Evolutionary conservation across 2,113 vertebrate genomes (phyloP).

Genomic region (Xyrauchen texanus): DNA sequence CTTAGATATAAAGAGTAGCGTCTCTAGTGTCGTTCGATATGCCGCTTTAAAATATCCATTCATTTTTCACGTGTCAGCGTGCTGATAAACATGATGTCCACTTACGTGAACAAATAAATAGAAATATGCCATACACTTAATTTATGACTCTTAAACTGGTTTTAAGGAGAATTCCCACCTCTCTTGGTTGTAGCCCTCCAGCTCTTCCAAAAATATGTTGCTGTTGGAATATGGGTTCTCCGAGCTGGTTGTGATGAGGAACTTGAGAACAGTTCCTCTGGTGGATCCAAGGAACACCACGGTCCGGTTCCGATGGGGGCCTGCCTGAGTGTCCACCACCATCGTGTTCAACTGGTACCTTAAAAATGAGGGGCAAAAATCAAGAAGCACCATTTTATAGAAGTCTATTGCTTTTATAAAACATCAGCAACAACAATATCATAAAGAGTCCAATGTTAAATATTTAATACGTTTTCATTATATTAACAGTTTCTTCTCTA

Average conservation of each 20-base stretch:
- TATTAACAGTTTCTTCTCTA: too few relatives aligned
- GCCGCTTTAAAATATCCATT: too few relatives aligned
- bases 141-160: background rate
- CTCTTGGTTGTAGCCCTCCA: slow-evolving; percentile 91
- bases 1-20: too few relatives aligned
- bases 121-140: too few relatives aligned
- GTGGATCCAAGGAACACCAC: slow-evolving; percentile 92
- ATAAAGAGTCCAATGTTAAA: too few relatives aligned
- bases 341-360: slow-evolving; percentile 93
- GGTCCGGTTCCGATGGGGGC: slow-evolving; percentile 86
- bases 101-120: too few relatives aligned
- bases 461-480: too few relatives aligned
- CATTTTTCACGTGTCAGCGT: too few relatives aligned
- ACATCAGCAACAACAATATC: too few relatives aligned
- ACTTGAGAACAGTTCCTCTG: slow-evolving; percentile 89
- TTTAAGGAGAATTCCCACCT: slow-evolving; percentile 71
- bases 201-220: slow-evolving; percentile 89
- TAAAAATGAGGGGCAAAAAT: background rate
- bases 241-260: slow-evolving; percentile 85
- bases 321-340: slow-evolving; percentile 86
- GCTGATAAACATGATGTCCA: too few relatives aligned
- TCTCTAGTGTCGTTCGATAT: too few relatives aligned
- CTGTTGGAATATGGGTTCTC: slow-evolving; percentile 73
- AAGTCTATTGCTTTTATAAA: too few relatives aligned
- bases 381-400: background rate